These are phyloP conservation scores for Phyllopteryx taeniolatus DNA, from an alignment of 2,113 vertebrate species.

Conservation along the genomic window DNA sequence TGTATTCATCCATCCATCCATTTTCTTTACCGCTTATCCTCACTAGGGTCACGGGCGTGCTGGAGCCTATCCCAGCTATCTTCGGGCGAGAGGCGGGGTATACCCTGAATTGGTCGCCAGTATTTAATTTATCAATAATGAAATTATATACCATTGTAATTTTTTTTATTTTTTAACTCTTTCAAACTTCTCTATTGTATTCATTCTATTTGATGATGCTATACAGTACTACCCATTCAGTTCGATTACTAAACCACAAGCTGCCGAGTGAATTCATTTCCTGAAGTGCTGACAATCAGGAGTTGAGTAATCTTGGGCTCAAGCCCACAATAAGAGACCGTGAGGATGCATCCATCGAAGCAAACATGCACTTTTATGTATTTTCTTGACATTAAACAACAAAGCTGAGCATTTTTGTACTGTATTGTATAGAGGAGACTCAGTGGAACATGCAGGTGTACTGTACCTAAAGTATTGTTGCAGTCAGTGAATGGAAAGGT, in stretches of 20 bases:
- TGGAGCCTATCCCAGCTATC: too few species aligned
- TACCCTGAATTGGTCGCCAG: too few species aligned
- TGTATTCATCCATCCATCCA: background rate
- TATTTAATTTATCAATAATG: too few species aligned
- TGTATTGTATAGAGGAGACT: background rate
- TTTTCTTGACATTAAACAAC: background rate
- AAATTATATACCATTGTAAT: too few species aligned
- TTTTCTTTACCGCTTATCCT: too few species aligned
- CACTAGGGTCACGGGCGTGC: too few species aligned
- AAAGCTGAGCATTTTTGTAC: background rate
- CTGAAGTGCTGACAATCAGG: slow-evolving; percentile 13
- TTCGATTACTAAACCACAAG: slow-evolving; percentile 15
- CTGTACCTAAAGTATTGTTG: background rate
- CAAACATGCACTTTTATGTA: slow-evolving; percentile 13
- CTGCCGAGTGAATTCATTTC: slow-evolving; percentile 7
- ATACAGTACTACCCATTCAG: background rate
- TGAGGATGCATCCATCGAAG: slow-evolving; percentile 15
- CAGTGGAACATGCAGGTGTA: background rate
- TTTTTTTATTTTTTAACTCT: too few species aligned
- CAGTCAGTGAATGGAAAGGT: background rate
- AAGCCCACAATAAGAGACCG: slow-evolving; percentile 19
- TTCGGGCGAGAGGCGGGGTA: too few species aligned
- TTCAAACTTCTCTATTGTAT: background rate
- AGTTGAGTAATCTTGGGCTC: background rate
- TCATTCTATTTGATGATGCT: slow-evolving; percentile 2